Conservation (phyloP, 2,888 invertebrate genomes). For the Lasioglossum oenotherae region DNA sequence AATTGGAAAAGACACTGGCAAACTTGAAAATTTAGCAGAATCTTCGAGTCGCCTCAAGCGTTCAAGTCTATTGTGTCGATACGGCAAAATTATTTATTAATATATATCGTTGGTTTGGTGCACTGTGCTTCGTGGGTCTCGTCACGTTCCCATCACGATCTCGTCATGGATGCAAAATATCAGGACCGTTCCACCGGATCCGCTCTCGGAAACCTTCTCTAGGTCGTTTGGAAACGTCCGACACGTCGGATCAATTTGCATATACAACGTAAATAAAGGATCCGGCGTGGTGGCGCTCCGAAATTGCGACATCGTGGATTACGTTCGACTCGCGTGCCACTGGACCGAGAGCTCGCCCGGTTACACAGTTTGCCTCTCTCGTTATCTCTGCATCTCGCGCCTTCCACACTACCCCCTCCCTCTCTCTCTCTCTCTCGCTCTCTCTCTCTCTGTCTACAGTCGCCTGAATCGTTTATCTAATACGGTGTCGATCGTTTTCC, state of each 20-base stretch:
- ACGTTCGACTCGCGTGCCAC: slow-evolving; percentile 46
- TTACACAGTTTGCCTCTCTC: slow-evolving; percentile 15
- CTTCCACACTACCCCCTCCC: neutral
- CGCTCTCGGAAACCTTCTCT: slow-evolving; percentile 58
- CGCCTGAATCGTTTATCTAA: slow-evolving; percentile 24
- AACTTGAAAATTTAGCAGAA: neutral
- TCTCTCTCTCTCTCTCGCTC: neutral
- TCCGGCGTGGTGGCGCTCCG: slow-evolving; percentile 32
- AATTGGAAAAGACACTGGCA: neutral
- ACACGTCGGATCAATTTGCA: slow-evolving; percentile 66
- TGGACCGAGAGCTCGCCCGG: neutral
- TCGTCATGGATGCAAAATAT: slow-evolving; percentile 55
- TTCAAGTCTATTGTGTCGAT: too few relatives aligned
- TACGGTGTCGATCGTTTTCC: slow-evolving; percentile 17
- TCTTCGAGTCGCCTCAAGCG: neutral
- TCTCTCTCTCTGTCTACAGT: neutral
- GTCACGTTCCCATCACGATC: neutral
- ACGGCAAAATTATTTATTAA: too few relatives aligned
- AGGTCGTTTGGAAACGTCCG: slow-evolving; percentile 55
- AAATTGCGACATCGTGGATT: slow-evolving; percentile 58
- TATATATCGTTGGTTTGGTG: too few relatives aligned
- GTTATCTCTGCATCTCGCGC: neutral
- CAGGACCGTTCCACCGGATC: slow-evolving; percentile 41
- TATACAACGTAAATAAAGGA: slow-evolving; percentile 70
- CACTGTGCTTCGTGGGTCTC: neutral